A percentile compares a stretch with the other conserved stretches of the same genome.
phyloP scores from a whole-genome alignment of 2,888 invertebrate species.

The Mechanitis messenoides region DNA sequence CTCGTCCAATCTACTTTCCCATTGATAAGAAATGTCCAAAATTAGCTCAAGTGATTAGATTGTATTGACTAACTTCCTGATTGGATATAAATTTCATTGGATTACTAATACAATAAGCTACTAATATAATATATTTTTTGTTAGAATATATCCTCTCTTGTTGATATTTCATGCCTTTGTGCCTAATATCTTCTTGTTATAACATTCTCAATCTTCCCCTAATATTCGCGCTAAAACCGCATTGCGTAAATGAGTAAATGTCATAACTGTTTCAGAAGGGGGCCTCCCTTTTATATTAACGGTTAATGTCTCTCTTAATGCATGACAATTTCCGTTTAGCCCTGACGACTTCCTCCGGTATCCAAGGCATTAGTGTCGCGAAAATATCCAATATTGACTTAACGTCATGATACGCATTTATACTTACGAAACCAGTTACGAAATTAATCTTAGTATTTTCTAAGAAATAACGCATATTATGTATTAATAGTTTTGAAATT shows the following conservation, averaged over 20 bases:
- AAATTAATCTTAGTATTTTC: not conserved
- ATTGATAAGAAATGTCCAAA: conserved; percentile 20
- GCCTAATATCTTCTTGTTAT: not conserved
- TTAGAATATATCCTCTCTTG: not conserved
- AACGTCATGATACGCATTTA: not conserved
- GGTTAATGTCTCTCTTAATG: conserved; percentile 60
- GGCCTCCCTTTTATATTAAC: conserved; percentile 51
- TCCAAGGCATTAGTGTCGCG: conserved; percentile 20
- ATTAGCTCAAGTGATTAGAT: conserved; percentile 15
- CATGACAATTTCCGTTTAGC: conserved; percentile 59
- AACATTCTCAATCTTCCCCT: not conserved
- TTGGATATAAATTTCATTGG: not conserved
- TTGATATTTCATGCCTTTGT: not conserved
- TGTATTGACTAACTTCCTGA: not conserved
- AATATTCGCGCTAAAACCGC: conserved; percentile 17
- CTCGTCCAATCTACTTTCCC: conserved; percentile 22
- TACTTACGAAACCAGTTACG: not conserved
- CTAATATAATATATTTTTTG: not conserved
- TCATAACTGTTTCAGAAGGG: conserved; percentile 32
- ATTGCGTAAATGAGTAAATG: conserved; percentile 30
- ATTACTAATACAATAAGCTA: too few relatives aligned
- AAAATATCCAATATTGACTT: conserved; percentile 23
- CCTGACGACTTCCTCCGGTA: conserved; percentile 47
- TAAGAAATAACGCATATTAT: not conserved
- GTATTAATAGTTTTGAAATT: not conserved